Conservation (phyloP, 2,888 invertebrate genomes). For the Cybosia mesomella region DNA sequence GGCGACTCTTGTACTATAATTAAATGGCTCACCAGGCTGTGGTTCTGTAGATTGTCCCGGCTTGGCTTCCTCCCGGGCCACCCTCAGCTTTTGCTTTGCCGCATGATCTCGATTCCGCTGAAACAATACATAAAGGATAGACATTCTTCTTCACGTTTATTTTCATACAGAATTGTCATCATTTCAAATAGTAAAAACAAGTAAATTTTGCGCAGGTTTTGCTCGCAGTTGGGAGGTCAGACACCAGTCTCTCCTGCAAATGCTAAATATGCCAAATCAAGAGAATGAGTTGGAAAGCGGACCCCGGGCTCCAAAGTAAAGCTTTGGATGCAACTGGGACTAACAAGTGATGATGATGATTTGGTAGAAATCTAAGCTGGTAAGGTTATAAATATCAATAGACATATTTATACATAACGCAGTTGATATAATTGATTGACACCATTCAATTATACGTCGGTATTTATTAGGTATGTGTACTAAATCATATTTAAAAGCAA, state of each 20-base stretch:
- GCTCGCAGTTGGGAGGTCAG: no score
- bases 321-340: no score
- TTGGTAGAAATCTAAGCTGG: not conserved
- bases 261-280: no score
- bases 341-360: no score
- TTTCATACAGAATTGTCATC: not conserved
- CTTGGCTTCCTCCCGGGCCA: conserved; percentile 70
- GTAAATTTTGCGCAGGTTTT: no score
- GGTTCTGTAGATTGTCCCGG: conserved; percentile 51
- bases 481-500: conserved; percentile 43
- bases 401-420: not conserved
- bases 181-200: no score
- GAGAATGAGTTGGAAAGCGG: no score
- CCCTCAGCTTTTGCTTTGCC: conserved; percentile 65
- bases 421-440: conserved; percentile 12
- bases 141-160: not conserved
- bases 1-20: no score
- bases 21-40: conserved; percentile 38
- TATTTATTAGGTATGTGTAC: conserved; percentile 24
- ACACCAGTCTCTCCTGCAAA: no score
- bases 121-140: conserved; percentile 50
- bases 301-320: no score
- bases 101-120: conserved; percentile 67
- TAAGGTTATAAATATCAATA: not conserved
- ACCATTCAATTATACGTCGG: conserved; percentile 24